A percentile compares a stretch with the other conserved stretches of the same genome.
Conservation (phyloP, 2,888 invertebrate species). For the Nebria brevicollis region DNA sequence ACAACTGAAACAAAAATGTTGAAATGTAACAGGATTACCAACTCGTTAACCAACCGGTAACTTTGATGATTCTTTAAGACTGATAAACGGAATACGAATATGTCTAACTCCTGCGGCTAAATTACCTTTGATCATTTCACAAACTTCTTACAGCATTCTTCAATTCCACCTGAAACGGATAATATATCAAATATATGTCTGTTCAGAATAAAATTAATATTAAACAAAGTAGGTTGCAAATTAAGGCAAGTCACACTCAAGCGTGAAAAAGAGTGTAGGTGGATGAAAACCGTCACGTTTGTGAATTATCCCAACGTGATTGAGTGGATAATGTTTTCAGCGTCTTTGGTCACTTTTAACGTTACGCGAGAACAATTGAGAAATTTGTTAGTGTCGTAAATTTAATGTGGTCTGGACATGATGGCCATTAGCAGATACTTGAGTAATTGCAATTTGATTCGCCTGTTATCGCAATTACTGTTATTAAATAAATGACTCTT, state of each 20-base stretch:
- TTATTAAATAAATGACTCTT: not conserved
- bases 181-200: not conserved
- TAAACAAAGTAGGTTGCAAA: too few relatives aligned
- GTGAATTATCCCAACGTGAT: conserved; percentile 9
- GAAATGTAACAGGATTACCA: not conserved
- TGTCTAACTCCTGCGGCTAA: not conserved
- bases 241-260: too few relatives aligned
- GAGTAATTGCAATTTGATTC: not conserved
- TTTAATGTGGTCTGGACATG: not conserved
- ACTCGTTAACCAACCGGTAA: not conserved
- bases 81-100: not conserved
- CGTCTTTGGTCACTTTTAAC: not conserved
- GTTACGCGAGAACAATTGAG: not conserved
- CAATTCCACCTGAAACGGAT: not conserved
- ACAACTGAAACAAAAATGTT: not conserved
- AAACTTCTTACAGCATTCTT: not conserved
- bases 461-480: not conserved
- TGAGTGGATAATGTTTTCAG: not conserved
- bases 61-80: not conserved
- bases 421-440: not conserved
- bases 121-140: not conserved
- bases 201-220: too few relatives aligned
- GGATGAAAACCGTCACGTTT: conserved; percentile 16
- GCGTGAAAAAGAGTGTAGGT: not conserved
- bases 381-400: not conserved